Conservation (phyloP, 2,888 invertebrate genomes). For the Steinernema carpocapsae region DNA sequence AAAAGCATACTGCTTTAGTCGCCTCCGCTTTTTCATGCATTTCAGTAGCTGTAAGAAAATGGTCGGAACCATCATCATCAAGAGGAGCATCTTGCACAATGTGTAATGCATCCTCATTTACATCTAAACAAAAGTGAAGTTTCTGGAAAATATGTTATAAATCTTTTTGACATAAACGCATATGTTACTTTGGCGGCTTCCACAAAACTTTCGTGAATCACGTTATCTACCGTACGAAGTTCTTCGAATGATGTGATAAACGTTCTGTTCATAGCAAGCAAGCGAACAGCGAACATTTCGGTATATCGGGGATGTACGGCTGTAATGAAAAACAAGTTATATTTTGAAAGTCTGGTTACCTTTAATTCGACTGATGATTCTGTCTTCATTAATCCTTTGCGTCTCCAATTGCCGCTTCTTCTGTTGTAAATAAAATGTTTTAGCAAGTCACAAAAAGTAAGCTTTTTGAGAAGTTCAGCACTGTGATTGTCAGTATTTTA, state of each 20-base stretch:
- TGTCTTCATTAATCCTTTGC: not conserved
- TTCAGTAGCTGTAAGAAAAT: not conserved
- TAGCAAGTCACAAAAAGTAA: too few species aligned
- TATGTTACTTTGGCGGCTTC: constrained; percentile 23
- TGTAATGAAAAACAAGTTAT: not conserved
- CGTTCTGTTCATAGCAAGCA: constrained; percentile 10
- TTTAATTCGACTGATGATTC: not conserved
- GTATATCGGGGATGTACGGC: not conserved
- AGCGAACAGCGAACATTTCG: constrained; percentile 16
- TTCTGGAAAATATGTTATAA: not conserved
- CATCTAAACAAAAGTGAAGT: not conserved
- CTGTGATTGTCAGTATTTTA: not conserved
- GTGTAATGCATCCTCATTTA: not conserved
- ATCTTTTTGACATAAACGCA: not conserved
- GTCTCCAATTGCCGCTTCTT: not conserved
- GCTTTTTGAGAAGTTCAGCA: not conserved
- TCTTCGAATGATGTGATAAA: constrained; percentile 17
- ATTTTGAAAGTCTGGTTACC: not conserved
- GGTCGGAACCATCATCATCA: not conserved
- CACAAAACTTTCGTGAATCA: not conserved
- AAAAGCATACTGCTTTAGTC: not conserved
- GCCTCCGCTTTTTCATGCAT: not conserved
- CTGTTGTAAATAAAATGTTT: too few species aligned
- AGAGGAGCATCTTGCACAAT: not conserved
- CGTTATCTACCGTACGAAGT: not conserved